Percentiles rank a stretch among this genome's conserved stretches.
These are phyloP conservation scores for Euglossa dilemma DNA, from an alignment of 1,140 invertebrate genomes.

Conservation along the genomic window DNA sequence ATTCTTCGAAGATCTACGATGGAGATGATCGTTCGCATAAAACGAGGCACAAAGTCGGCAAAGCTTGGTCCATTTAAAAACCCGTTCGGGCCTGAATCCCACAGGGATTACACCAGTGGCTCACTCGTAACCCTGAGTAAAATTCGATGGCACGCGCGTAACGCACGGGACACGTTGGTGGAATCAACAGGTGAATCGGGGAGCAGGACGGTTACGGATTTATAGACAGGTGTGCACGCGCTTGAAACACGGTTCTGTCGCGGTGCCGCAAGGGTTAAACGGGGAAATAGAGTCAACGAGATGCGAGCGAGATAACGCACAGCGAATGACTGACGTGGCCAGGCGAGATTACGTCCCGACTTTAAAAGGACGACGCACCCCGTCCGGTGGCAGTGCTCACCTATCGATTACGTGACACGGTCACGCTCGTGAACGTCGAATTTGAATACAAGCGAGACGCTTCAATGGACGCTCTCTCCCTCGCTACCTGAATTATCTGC, in stretches of 20 bases:
- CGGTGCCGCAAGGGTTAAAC: conserved; percentile 7
- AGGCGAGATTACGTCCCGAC: conserved; percentile 34
- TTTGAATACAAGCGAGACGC: conserved; percentile 52
- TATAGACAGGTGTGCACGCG: conserved; percentile 36
- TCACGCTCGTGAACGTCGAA: conserved; percentile 57
- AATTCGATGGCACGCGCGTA: too few species aligned
- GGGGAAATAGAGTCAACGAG: conserved; percentile 49
- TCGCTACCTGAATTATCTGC: conserved; percentile 32
- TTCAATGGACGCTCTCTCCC: conserved; percentile 38
- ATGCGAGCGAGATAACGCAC: conserved; percentile 47
- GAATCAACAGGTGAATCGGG: conserved; percentile 21
- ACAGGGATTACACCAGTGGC: too few species aligned
- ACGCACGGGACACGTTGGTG: not conserved
- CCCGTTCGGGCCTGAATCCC: too few species aligned
- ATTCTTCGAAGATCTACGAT: too few species aligned
- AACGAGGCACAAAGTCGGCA: too few species aligned
- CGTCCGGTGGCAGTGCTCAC: conserved; percentile 44
- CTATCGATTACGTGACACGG: conserved; percentile 56
- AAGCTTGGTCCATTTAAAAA: too few species aligned
- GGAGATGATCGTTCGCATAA: too few species aligned
- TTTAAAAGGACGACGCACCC: conserved; percentile 58
- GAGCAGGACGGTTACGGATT: not conserved
- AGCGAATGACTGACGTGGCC: conserved; percentile 55
- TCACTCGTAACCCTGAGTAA: too few species aligned
- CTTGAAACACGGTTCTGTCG: conserved; percentile 25